phyloP scores from a whole-genome alignment of 2,888 invertebrate genomes.

The Xestia rhomboidea region DNA sequence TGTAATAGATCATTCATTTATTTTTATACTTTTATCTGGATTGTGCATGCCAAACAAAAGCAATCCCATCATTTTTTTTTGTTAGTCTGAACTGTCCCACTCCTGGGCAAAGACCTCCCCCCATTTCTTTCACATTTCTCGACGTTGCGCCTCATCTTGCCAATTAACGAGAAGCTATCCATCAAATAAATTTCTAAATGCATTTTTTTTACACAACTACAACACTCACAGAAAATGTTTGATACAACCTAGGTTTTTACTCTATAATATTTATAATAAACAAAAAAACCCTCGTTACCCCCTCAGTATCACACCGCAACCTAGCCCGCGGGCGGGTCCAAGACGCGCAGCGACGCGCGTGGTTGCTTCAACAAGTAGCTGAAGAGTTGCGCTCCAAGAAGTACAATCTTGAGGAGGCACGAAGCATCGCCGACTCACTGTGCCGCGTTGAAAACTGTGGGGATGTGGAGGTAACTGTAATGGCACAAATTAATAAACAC shows the following conservation, averaged over 20 bases:
- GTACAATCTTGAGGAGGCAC: conserved; percentile 77
- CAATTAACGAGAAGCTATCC: not conserved
- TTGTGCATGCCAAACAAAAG: not conserved
- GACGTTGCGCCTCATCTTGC: not conserved
- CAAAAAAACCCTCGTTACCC: not conserved
- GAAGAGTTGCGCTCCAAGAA: conserved; percentile 77
- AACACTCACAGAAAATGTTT: too few species aligned
- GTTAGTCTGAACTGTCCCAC: not conserved
- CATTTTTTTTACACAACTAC: not conserved
- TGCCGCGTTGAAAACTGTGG: conserved; percentile 69
- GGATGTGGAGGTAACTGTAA: conserved; percentile 77
- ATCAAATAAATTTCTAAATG: not conserved
- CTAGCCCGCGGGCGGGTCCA: conserved; percentile 68
- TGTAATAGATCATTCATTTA: not conserved
- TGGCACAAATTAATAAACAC: not conserved
- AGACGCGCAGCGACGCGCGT: conserved; percentile 77
- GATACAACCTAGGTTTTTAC: not conserved
- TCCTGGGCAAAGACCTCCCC: not conserved
- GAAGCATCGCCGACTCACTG: conserved; percentile 78
- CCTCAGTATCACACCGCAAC: conserved; percentile 78
- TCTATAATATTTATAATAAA: not conserved
- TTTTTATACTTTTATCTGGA: not conserved
- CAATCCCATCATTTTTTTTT: not conserved
- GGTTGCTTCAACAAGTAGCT: conserved; percentile 77
- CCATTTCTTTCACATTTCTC: not conserved